A percentile compares a stretch with the other conserved stretches of the same genome.
These are phyloP conservation scores for Trachelus stipa DNA, from an alignment of 2,888 invertebrate genomes.

Conservation along the genomic window DNA sequence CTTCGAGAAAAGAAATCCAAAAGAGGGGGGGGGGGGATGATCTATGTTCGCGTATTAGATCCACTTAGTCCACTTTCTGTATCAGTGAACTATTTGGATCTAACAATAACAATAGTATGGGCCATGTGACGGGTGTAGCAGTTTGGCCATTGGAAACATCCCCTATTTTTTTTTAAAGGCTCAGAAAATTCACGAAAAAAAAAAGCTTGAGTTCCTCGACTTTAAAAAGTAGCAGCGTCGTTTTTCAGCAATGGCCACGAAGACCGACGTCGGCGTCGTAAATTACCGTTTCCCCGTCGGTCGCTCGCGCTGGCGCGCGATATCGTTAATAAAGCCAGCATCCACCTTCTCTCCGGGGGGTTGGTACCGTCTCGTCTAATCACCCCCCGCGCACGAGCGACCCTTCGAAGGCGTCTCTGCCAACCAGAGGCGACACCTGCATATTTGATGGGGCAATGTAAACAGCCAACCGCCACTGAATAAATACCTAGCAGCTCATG, in stretches of 20 bases:
- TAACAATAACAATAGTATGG: not conserved
- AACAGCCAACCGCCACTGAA: conserved; percentile 57
- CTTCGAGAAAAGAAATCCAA: conserved; percentile 40
- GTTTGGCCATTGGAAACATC: not conserved
- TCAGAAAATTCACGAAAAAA: not conserved
- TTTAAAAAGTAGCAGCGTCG: not conserved
- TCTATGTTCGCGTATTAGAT: not conserved
- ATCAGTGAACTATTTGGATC: not conserved
- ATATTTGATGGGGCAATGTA: conserved; percentile 61
- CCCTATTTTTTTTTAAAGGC: not conserved
- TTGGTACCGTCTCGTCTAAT: conserved; percentile 61
- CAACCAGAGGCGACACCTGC: conserved; percentile 54
- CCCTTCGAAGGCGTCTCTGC: conserved; percentile 23
- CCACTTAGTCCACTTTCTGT: not conserved
- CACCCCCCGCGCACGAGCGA: conserved; percentile 44
- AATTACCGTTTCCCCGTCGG: conserved; percentile 43
- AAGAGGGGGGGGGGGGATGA: not conserved
- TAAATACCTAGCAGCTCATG: conserved; percentile 53
- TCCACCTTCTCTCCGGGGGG: conserved; percentile 38
- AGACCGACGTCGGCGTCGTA: conserved; percentile 41
- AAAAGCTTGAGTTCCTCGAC: not conserved
- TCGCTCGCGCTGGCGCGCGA: conserved; percentile 29
- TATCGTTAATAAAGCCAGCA: conserved; percentile 63
- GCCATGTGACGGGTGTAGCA: not conserved
- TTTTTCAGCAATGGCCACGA: not conserved